Evolutionary conservation across 1,140 invertebrate genomes (phyloP).

Genomic region (Ridgeia piscesae): DNA sequence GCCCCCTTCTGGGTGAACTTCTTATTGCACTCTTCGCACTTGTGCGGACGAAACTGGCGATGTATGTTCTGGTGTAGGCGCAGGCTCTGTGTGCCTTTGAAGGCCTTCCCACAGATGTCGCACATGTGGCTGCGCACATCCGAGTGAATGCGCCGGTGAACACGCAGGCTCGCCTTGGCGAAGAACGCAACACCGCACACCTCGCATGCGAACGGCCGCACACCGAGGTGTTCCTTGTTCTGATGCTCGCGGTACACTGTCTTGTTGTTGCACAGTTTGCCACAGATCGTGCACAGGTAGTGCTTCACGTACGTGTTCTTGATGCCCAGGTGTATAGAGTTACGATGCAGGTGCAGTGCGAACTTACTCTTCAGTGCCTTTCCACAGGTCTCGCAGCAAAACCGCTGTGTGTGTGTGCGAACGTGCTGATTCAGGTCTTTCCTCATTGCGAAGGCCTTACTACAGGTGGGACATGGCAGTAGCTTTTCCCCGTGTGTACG

Average conservation of each 20-base stretch:
- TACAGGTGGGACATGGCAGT: constrained; percentile 10
- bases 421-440: constrained; percentile 26
- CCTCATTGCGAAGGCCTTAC: constrained; percentile 17
- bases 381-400: constrained; percentile 40
- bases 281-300: constrained; percentile 48
- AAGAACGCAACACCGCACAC: constrained; percentile 48
- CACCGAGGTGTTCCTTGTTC: constrained; percentile 48
- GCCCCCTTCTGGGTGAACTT: constrained; percentile 52
- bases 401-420: background rate
- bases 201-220: constrained; percentile 46
- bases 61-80: constrained; percentile 47
- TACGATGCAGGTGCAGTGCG: constrained; percentile 44
- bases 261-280: constrained; percentile 50
- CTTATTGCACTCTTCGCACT: constrained; percentile 49
- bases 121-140: constrained; percentile 43
- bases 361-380: constrained; percentile 48
- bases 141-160: constrained; percentile 48
- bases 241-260: constrained; percentile 46
- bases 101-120: constrained; percentile 43
- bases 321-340: constrained; percentile 45
- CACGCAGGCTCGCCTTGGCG: constrained; percentile 45
- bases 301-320: constrained; percentile 34
- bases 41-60: constrained; percentile 39
- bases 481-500: constrained; percentile 19
- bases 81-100: constrained; percentile 44